Evolutionary conservation across 2,888 invertebrate genomes (phyloP), one percentile per base, ranked within the genome.

Genomic region (Tetramorium bicarinatum): DNA sequence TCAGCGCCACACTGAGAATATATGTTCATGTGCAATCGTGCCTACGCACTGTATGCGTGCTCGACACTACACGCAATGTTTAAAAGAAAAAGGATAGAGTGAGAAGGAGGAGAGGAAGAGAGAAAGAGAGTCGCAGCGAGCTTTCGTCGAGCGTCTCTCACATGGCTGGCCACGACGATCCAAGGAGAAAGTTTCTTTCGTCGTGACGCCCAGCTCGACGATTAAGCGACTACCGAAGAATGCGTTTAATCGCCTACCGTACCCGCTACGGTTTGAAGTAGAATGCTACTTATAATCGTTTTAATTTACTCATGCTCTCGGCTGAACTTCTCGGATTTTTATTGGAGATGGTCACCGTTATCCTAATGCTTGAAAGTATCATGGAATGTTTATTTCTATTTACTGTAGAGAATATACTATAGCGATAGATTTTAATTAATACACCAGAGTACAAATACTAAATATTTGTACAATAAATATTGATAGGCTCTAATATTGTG

Each of bases 141-240:
- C 77, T 77, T 77, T 77, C 77, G 54, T 54, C 52, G 77, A 67
- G 54, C 67, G 41, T 77, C 54, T 67, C 41, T 54, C 54, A 66
- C 52, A 52, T 29, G 34, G 66, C 41, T 29, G 77, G 54, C 15
- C 77, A 77, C 77, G 77, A 77, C 77, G 66, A 77, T 54, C 67
- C 41, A 54, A 67, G 54, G 67, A 77, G 77, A 77, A 77, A 77
- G 77, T 77, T 77, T 77, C 77, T 67, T 54, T 77, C 41, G 54
- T 54, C 77, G 67, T 67, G 77, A 67, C 41, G 41, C 34, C 44
- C 44, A 29, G 25, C 77, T 54, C 15, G 41, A 62, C 67, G 54
- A 67, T 77, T 67, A 77, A 77, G 41, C 29, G 25, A 66, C 67
- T 52, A 67, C 29, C 15, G 67, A 54, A 38, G 77, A 67, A 77